Evolutionary conservation across 2,797 vertebrate genomes (phyloP), one percentile per base, ranked within the genome.

Genomic region (Coracias cyanogaster): DNA sequence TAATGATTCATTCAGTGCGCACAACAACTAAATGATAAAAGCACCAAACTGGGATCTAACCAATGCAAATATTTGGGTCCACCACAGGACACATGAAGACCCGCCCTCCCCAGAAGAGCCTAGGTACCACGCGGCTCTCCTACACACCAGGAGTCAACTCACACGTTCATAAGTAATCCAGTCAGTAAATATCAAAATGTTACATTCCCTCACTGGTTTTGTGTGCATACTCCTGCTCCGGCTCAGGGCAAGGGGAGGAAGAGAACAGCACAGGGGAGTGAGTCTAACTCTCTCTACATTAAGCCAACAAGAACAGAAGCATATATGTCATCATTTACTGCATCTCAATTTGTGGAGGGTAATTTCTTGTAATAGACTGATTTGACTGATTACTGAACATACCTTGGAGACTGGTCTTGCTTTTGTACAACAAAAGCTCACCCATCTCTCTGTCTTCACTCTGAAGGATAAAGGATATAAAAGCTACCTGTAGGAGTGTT

Each of bases 31-130:
- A 73, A 43, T 10, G 22, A 35, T 19, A 67, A 71, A 64, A 94
- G n/a, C 77, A 39, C 21, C 85, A 54, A 69, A 73, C 31, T 64
- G 41, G n/a, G 58, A 70, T 66, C 31, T 79, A 90, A 88, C 79
- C 55, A 51, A 18, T 46, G 80, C 60, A 94, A 94, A 94, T 88
- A 89, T 86, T 96, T 86, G 31, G 73, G 60, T 82, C 60, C 64
- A 35, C 29, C 66, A 4, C 8, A 24, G 73, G 64, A 61, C 46
- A 49, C 1, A 7, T 1, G 2, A 61, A 51, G 41, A 49, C 46
- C 43, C 0, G 0, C 64, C 45, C 18, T 48, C 39, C 29, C 46
- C 33, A 70, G 73, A 49, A 86, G 8, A 55, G 39, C 54, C 25
- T 9, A 13, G n/a, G 17, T 35, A 21, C 54, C 67, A 57, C 0